Conservation (phyloP, 2,797 vertebrate genomes). For the Vespertilio murinus region DNA sequence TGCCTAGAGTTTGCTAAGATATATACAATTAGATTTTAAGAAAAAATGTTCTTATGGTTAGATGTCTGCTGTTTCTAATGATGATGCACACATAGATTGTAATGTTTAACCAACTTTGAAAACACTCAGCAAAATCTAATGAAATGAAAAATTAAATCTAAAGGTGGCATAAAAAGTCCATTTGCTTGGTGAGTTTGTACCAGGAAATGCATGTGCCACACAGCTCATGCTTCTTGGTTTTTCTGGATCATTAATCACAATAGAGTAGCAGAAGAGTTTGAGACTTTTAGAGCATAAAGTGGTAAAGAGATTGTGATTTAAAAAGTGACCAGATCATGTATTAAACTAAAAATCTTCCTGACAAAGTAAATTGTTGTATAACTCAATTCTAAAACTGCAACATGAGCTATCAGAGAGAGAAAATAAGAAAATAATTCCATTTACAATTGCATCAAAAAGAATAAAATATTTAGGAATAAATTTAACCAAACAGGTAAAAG, state of each 20-base stretch:
- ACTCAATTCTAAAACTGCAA: constrained; percentile 5
- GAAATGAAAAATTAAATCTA: constrained; percentile 14
- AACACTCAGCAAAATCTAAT: constrained; percentile 17
- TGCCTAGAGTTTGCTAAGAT: neutral
- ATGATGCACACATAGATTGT: neutral
- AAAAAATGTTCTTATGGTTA: neutral
- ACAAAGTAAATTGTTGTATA: neutral
- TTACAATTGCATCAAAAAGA: too few relatives aligned
- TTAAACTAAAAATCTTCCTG: neutral
- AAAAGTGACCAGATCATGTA: neutral
- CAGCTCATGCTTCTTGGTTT: constrained; percentile 20
- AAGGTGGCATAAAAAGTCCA: neutral
- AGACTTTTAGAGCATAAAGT: constrained; percentile 1
- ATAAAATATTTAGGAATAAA: too few relatives aligned
- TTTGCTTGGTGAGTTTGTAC: neutral
- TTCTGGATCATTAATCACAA: neutral
- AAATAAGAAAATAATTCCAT: too few relatives aligned
- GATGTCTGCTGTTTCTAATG: neutral
- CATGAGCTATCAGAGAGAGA: too few relatives aligned
- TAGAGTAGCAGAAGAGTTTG: neutral
- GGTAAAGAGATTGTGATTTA: neutral
- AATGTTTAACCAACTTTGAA: constrained; percentile 2
- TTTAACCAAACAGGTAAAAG: too few relatives aligned
- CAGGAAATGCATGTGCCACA: neutral
- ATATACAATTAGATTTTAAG: neutral